Base-by-base conservation (phyloP, 2,797 vertebrate genomes). In the Oreortyx pictus region DNA sequence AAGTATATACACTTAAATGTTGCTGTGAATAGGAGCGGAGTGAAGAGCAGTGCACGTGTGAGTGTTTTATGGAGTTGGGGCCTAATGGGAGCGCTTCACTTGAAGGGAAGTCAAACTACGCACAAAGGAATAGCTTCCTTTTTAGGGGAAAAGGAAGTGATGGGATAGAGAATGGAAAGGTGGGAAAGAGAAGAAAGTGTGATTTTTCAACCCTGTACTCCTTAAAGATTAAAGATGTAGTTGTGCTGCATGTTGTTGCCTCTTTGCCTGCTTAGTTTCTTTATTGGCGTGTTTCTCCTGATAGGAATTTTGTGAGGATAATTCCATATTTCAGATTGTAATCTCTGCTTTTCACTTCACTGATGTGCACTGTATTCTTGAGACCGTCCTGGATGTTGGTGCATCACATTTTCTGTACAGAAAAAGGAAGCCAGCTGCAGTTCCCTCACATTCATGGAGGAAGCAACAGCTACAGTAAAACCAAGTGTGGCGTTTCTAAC, bases 191-290 rank as follows among this genome's bases (percentile, higher is more conserved):
- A 76, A 89, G 29, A 11, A 80, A 73, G 64, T 19, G 17, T 76
- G 23, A 79, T 92, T 96, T 41, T 96, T 95, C 78, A 93, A 96
- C 95, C 96, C 94, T 97, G 97, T 97, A 97, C 84, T 96, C 92
- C 94, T 92, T 87, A 96, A 93, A 93, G 60, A 95, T 96, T 96
- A 96, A 96, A 96, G 49, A 91, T 88, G 43, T 67, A 88, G 84
- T 89, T 3, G 37, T 94, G 87, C 74, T 91, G 82, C 70, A 61
- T 73, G 57, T 52, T 94, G 80, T 96, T 95, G 75, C 77, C 70
- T 95, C 93, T 92, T 95, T 94, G 74, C 88, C 88, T 94, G 83
- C 60, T 93, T 93, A 47, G 14, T 92, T 93, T 94, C 57, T 84
- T 89, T 90, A 60, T 88, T 33, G 82, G 59, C 92, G 70, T 57